Evolutionary conservation across 2,888 invertebrate genomes (phyloP).

Genomic region (Tenodera sinensis): DNA sequence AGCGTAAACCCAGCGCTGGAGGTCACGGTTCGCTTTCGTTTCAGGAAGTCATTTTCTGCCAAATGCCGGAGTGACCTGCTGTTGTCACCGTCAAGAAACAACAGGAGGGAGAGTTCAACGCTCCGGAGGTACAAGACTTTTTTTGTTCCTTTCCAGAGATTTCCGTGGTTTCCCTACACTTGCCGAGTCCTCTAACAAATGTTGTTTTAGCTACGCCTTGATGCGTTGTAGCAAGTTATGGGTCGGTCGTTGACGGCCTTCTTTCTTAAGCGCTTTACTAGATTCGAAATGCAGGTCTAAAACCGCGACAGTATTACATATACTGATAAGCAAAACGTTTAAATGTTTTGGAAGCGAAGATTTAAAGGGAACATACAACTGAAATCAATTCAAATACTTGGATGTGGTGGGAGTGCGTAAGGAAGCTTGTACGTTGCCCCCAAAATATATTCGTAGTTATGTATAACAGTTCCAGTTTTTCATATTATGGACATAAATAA

Average conservation of each 20-base stretch:
- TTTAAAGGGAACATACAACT: too few species aligned
- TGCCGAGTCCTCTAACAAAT: neutral
- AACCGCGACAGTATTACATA: too few species aligned
- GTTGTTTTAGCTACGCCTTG: neutral
- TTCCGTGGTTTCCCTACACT: neutral
- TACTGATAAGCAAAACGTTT: too few species aligned
- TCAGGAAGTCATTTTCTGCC: neutral
- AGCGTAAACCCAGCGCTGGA: neutral
- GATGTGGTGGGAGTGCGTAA: too few species aligned
- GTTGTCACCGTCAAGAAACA: neutral
- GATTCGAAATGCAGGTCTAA: too few species aligned
- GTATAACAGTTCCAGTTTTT: too few species aligned
- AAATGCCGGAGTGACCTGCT: neutral
- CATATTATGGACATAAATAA: too few species aligned
- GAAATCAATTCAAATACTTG: too few species aligned
- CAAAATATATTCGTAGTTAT: too few species aligned
- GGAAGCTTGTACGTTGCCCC: too few species aligned
- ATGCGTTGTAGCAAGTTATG: neutral
- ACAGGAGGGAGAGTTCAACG: neutral
- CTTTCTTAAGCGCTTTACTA: neutral
- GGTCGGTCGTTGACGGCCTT: neutral
- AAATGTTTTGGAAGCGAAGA: too few species aligned
- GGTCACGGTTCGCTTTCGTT: neutral
- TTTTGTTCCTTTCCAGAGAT: neutral
- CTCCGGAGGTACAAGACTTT: neutral